These are phyloP conservation scores for Dryobota labecula DNA, from an alignment of 2,888 invertebrate species.

Conservation along the genomic window DNA sequence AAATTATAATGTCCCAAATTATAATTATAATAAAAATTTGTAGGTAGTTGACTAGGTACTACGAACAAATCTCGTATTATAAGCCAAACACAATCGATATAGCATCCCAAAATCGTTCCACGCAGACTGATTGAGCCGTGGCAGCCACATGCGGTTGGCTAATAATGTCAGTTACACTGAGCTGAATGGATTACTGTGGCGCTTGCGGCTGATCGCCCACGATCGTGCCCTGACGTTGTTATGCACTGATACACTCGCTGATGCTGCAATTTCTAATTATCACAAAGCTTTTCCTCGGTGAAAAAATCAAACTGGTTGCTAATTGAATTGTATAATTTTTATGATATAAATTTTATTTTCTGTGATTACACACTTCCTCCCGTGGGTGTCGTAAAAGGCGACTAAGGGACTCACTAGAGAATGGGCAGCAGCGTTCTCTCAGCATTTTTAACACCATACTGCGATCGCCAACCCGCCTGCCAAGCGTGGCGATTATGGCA, in stretches of 20 bases:
- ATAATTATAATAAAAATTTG: too few species aligned
- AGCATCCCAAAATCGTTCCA: background rate
- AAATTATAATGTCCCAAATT: background rate
- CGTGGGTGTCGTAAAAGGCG: too few species aligned
- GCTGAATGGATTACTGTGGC: conserved; percentile 41
- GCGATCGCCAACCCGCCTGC: too few species aligned
- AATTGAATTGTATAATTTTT: too few species aligned
- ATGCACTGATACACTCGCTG: conserved; percentile 10
- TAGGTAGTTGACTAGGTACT: too few species aligned
- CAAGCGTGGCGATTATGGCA: too few species aligned
- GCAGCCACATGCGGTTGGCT: conserved; percentile 22
- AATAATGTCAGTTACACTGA: conserved; percentile 38
- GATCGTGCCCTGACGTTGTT: background rate
- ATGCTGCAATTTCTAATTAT: background rate
- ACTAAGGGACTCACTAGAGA: too few species aligned
- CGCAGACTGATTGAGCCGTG: conserved; percentile 32
- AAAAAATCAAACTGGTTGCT: too few species aligned
- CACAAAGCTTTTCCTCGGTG: background rate
- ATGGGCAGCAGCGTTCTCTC: too few species aligned
- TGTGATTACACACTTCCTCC: too few species aligned
- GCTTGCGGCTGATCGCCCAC: conserved; percentile 11
- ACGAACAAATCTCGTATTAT: background rate
- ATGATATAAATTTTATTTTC: too few species aligned
- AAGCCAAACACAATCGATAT: background rate
- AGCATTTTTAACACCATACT: too few species aligned